Conservation (phyloP, 2,888 invertebrate genomes). For the Rhamphomyia laevipes region DNA sequence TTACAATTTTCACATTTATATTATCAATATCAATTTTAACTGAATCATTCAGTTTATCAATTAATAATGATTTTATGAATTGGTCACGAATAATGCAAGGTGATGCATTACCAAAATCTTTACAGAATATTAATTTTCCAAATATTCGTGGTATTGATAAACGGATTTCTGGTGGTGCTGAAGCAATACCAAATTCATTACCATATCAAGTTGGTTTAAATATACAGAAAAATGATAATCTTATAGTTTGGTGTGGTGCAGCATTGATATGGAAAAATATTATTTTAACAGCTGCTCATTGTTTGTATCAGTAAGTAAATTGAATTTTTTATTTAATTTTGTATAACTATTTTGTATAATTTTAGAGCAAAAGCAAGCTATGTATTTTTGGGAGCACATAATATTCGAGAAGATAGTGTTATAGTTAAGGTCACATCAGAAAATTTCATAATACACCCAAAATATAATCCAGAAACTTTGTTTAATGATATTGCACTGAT, state of each 20-base stretch:
- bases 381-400: background rate
- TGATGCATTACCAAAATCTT: no score
- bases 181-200: conserved; percentile 5
- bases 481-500: conserved; percentile 11
- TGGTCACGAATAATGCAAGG: no score
- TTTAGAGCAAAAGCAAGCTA: background rate
- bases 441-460: conserved; percentile 2
- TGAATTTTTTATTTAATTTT: background rate
- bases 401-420: background rate
- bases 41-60: no score
- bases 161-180: conserved; percentile 4
- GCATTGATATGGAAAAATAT: background rate
- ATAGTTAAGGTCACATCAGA: background rate
- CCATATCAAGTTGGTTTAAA: conserved; percentile 3
- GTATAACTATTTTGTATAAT: background rate
- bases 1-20: no score
- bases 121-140: no score
- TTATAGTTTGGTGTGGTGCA: background rate
- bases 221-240: background rate
- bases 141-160: no score
- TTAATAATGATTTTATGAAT: no score
- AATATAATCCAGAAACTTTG: background rate
- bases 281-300: conserved; percentile 10
- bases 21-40: no score
- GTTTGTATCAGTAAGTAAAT: conserved; percentile 3